Conservation (phyloP, 2,797 vertebrate genomes). For the Schizothorax lantsangensis region DNA sequence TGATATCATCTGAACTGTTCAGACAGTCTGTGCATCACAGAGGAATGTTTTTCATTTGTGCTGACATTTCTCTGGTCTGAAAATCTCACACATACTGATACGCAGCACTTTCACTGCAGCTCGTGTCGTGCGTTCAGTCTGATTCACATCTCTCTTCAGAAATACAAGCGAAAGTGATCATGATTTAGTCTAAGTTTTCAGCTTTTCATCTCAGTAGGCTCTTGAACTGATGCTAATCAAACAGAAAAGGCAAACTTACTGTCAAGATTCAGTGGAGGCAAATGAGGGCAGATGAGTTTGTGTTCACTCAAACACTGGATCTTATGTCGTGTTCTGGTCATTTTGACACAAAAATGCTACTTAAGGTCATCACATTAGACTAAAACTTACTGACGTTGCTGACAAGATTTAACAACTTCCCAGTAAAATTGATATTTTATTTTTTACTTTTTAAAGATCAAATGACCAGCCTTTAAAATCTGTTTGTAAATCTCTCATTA, state of each 20-base stretch:
- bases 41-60: background rate
- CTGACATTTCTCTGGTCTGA: background rate
- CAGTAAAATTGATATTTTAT: no score
- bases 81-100: background rate
- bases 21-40: background rate
- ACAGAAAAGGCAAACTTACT: background rate
- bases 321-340: background rate
- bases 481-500: no score
- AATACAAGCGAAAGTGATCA: background rate
- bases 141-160: background rate
- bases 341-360: background rate
- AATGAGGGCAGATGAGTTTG: background rate
- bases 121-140: background rate
- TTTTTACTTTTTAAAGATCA: no score
- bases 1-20: background rate
- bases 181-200: background rate
- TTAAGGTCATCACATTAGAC: background rate
- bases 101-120: background rate
- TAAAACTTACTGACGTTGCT: background rate
- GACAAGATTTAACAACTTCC: background rate
- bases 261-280: background rate
- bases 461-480: no score
- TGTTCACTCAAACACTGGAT: background rate
- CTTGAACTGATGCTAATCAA: background rate
- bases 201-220: background rate